Evolutionary conservation across 2,113 vertebrate species (phyloP), one percentile per base, ranked within the genome.

Genomic region (Egretta garzetta): DNA sequence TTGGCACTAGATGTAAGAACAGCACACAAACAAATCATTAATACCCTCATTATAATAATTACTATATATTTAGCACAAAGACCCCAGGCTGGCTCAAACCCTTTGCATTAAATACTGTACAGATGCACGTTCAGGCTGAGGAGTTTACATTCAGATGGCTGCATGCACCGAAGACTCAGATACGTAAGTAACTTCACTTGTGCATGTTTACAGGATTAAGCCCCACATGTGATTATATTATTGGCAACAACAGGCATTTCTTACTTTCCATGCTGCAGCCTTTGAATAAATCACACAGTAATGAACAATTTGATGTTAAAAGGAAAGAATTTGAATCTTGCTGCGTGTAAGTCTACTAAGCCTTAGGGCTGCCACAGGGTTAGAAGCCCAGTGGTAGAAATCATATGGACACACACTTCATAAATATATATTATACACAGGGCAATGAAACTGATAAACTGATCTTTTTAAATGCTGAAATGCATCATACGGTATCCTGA

Each of bases 1-100:
- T 91, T 97, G 94, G 97, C 97, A 96, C 90, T 94, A 90, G 92
- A 96, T 96, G 50, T 63, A 96, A 97, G 95, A 95, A 85, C 66
- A 72, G 77, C 81, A 83, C 90, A 90, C 93, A 95, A 97, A 97
- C 90, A 97, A 97, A 97, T 95, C 92, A 97, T 96, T 96, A 97
- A 97, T 97, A 94, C 39, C 43, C 95, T 97, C 88, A 88, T 95
- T 96, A 96, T 88, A 95, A 89, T 96, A 91, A 97, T 97, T 93
- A 93, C 86, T 97, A 86, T 95, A 97, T 96, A 93, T 97, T 97
- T 97, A 95, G 96, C 88, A 92, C 93, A 90, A 96, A 93, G 95
- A 97, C 95, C 93, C 88, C 74, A 86, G 90, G 93, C 97, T 96
- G 93, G 90, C 86, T 97, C 28, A 93, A 93, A 90, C 79, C 45